These are phyloP conservation scores for Chelonia mydas DNA, from an alignment of 2,797 vertebrate genomes.

Conservation along the genomic window DNA sequence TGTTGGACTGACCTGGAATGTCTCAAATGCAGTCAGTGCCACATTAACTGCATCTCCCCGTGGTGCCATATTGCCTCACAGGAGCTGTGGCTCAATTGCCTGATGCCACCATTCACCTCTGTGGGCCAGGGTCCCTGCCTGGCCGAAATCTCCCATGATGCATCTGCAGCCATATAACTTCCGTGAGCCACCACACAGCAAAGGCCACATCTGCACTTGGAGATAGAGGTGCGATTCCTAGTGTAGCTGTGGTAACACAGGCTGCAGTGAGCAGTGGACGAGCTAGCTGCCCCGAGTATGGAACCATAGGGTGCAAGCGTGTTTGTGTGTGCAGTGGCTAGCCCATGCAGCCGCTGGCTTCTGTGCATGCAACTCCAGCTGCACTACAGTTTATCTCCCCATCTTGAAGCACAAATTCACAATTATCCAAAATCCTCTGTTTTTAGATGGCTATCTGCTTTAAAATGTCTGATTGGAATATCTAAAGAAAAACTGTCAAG, in stretches of 20 bases:
- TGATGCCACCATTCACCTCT: neutral
- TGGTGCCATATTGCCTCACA: neutral
- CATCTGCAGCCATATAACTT: neutral
- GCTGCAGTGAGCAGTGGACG: no score
- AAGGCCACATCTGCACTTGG: neutral
- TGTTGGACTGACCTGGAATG: neutral
- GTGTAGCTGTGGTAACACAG: no score
- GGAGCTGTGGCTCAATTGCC: neutral
- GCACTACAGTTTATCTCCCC: neutral
- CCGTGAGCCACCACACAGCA: neutral
- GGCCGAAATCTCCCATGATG: neutral
- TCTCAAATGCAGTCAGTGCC: neutral
- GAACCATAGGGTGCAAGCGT: no score
- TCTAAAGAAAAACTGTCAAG: neutral
- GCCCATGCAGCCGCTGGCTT: no score
- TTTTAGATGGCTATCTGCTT: neutral
- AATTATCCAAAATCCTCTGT: neutral
- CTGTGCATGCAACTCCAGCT: neutral
- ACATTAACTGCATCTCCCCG: neutral
- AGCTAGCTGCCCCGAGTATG: no score
- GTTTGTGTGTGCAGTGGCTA: no score
- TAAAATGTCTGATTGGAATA: neutral
- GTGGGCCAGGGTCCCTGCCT: neutral
- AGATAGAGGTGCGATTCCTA: no score
- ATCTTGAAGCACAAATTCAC: neutral